Base-by-base conservation (phyloP, 2,113 vertebrate genomes). In the Mellivora capensis region DNA sequence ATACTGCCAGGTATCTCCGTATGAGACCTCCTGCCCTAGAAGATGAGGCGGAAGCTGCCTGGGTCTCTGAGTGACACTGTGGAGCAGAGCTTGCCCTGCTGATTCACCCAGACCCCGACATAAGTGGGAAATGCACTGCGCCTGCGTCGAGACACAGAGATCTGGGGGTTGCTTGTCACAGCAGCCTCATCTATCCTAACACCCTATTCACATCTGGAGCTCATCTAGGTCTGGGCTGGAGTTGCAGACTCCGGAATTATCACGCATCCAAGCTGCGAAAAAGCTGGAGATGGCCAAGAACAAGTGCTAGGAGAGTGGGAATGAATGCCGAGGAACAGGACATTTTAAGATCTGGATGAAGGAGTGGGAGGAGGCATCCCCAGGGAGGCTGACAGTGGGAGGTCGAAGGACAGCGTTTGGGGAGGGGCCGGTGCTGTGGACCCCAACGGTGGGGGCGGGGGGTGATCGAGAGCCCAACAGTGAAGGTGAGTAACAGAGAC, bases 341-440 rank as follows among this genome's bases (percentile, higher is more conserved):
- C 18, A 42, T 87, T 52, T 61, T 25, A 77, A 49, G 34, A 27
- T 29, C 15, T 2, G 29, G 42, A 34, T 44, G 61, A 7, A 86
- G 61, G 37, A 67, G 62, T 54, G 64, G 34, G 59, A 69, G 64
- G 61, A 69, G 64, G 67, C 67, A 59, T 42, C 20, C 34, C 74
- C 31, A 3, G 31, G 10, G 61, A 69, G 31, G 37, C 52, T 47
- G 59, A 25, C 4, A 67, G 61, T 1, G 14, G 67, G 61, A 67
- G 39, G 34, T 29, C 1, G 0, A 80, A 39, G 27, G 59, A 39
- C 37, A 17, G 11, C 8, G 5, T 11, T 61, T 23, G 10, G 6
- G 54, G 61, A 54, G 83, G 9, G 2, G 14, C 3, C 27, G 27
- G 27, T 21, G 1, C 39, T 1, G 0, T 4, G 39, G 74, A 11